Evolutionary conservation across 1,140 invertebrate genomes (phyloP).

Genomic region (Drosophila repletoides): DNA sequence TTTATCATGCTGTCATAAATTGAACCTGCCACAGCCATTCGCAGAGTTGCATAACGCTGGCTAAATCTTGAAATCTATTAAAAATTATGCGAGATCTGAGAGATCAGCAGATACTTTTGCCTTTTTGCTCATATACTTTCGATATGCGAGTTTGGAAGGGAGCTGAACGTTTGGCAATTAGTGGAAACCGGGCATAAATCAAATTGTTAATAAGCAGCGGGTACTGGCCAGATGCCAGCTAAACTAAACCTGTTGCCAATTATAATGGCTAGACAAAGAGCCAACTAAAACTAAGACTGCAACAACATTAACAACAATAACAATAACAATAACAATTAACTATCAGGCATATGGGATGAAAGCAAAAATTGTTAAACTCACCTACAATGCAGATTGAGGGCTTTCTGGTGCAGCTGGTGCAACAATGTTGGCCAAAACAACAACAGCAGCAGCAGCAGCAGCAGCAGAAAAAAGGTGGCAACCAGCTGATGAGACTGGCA

Average conservation of each 20-base stretch:
- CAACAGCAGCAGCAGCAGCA: no score
- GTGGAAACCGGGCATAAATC: slow-evolving; percentile 59
- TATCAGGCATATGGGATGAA: slow-evolving; percentile 5
- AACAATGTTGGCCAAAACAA: slow-evolving; percentile 63
- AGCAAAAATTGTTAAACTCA: slow-evolving; percentile 17
- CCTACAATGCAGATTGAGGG: slow-evolving; percentile 50
- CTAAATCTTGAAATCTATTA: no score
- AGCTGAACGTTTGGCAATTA: slow-evolving; percentile 53
- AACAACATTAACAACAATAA: slow-evolving; percentile 6
- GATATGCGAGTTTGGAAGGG: slow-evolving; percentile 27
- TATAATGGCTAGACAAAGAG: slow-evolving; percentile 16
- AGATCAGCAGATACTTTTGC: not conserved
- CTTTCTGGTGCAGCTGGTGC: slow-evolving; percentile 45
- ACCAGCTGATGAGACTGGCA: slow-evolving; percentile 29
- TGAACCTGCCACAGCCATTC: no score
- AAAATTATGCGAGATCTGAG: not conserved
- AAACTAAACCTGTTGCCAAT: slow-evolving; percentile 56
- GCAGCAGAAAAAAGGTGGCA: slow-evolving; percentile 46
- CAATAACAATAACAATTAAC: slow-evolving; percentile 3
- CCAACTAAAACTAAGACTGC: slow-evolving; percentile 18
- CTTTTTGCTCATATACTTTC: not conserved
- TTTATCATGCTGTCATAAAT: no score
- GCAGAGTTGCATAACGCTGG: no score
- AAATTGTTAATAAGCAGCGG: slow-evolving; percentile 56
- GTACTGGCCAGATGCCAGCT: slow-evolving; percentile 28